Percentiles rank a stretch among this genome's conserved stretches.
These are phyloP conservation scores for Hylaeus anthracinus DNA, from an alignment of 1,140 invertebrate species.

Conservation along the genomic window DNA sequence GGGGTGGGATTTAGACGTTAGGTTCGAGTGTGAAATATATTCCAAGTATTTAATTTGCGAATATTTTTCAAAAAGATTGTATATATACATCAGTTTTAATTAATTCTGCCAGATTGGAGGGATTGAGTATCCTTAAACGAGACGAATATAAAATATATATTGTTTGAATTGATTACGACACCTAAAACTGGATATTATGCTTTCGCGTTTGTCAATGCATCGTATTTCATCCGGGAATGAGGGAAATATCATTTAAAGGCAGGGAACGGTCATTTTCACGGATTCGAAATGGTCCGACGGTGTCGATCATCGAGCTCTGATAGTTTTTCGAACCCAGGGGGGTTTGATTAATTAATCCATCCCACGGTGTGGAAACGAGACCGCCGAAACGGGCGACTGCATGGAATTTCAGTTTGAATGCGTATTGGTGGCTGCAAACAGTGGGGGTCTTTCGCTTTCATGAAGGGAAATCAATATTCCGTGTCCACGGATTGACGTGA, in stretches of 20 bases:
- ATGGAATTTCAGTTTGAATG: conserved; percentile 74
- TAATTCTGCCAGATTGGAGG: no score
- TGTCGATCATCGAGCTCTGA: conserved; percentile 49
- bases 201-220: conserved; percentile 4
- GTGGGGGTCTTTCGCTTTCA: conserved; percentile 60
- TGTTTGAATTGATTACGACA: neutral
- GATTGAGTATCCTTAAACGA: no score
- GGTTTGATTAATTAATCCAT: conserved; percentile 74
- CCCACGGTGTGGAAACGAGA: conserved; percentile 68
- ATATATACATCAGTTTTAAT: no score
- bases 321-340: conserved; percentile 64
- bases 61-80: no score
- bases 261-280: conserved; percentile 39
- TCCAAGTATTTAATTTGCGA: no score
- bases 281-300: conserved; percentile 47
- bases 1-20: neutral
- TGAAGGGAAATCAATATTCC: conserved; percentile 71
- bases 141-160: neutral
- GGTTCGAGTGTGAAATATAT: neutral
- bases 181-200: conserved; percentile 6
- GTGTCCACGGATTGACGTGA: conserved; percentile 71
- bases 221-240: neutral
- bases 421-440: conserved; percentile 64
- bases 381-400: conserved; percentile 58
- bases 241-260: conserved; percentile 18